Evolutionary conservation across 1,140 invertebrate genomes (phyloP).

Genomic region (Orchestia grillus): DNA sequence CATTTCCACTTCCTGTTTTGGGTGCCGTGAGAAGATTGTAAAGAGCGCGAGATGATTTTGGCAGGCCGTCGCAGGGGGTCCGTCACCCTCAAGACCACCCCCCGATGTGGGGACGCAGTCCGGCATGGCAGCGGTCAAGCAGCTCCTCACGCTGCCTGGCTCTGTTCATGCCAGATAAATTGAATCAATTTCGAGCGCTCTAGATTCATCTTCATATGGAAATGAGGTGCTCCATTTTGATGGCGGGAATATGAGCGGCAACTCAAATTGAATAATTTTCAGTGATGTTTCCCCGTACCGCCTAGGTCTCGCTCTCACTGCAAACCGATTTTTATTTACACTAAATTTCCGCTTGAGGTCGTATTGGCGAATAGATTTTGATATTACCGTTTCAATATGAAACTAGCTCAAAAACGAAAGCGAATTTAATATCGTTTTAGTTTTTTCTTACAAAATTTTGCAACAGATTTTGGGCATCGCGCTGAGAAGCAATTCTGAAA

Average conservation of each 20-base stretch:
- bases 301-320: not conserved
- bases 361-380: not conserved
- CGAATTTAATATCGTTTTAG: too few relatives aligned
- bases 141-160: not conserved
- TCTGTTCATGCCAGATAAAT: not conserved
- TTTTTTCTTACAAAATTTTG: too few relatives aligned
- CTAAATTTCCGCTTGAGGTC: not conserved
- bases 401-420: too few relatives aligned
- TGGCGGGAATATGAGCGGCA: not conserved
- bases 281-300: not conserved
- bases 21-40: too few relatives aligned
- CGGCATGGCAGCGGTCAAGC: not conserved
- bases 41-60: too few relatives aligned
- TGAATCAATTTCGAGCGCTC: not conserved
- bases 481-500: too few relatives aligned
- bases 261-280: not conserved
- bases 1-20: not conserved
- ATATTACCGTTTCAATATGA: not conserved
- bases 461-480: too few relatives aligned
- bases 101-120: not conserved
- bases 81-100: too few relatives aligned
- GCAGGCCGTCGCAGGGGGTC: too few relatives aligned
- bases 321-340: not conserved
- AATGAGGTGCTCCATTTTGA: not conserved
- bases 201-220: constrained; percentile 9